Evolutionary conservation across 2,888 invertebrate species (phyloP).

Genomic region (Cyclophora punctaria): DNA sequence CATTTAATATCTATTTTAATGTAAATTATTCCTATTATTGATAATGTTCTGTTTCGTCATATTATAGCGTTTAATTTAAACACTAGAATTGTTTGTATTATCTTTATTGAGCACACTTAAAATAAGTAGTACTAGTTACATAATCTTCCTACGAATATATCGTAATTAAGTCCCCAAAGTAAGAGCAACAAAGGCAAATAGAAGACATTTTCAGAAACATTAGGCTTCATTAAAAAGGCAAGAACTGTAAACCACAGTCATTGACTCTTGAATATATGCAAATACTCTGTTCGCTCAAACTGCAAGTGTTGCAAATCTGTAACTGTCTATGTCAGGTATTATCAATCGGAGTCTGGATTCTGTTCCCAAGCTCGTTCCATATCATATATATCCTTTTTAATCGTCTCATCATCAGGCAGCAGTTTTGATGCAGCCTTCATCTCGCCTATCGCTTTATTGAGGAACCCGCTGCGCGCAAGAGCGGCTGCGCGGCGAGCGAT

Average conservation of each 20-base stretch:
- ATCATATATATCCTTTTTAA: constrained; percentile 79
- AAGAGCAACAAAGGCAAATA: no score
- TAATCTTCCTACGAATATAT: no score
- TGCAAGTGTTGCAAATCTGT: no score
- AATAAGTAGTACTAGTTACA: no score
- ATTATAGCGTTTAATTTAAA: constrained; percentile 6
- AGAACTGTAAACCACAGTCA: no score
- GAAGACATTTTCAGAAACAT: no score
- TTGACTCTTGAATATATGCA: no score
- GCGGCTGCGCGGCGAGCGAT: constrained; percentile 84
- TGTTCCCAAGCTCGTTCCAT: constrained; percentile 87
- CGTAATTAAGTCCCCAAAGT: no score
- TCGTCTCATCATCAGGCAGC: constrained; percentile 76
- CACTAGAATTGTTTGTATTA: no score
- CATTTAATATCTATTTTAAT: constrained; percentile 39
- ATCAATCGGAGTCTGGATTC: constrained; percentile 77
- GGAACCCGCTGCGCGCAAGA: constrained; percentile 80
- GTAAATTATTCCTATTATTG: constrained; percentile 33
- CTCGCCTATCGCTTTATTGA: constrained; percentile 82
- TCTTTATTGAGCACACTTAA: no score
- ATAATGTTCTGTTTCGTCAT: constrained; percentile 32
- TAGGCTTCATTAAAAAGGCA: no score
- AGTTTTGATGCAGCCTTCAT: constrained; percentile 83
- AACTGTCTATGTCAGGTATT: not conserved
- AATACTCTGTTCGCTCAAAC: no score